Percentiles rank a stretch among this genome's conserved stretches.
These are phyloP conservation scores for Dryomyza anilis DNA, from an alignment of 2,888 invertebrate species.

Conservation along the genomic window DNA sequence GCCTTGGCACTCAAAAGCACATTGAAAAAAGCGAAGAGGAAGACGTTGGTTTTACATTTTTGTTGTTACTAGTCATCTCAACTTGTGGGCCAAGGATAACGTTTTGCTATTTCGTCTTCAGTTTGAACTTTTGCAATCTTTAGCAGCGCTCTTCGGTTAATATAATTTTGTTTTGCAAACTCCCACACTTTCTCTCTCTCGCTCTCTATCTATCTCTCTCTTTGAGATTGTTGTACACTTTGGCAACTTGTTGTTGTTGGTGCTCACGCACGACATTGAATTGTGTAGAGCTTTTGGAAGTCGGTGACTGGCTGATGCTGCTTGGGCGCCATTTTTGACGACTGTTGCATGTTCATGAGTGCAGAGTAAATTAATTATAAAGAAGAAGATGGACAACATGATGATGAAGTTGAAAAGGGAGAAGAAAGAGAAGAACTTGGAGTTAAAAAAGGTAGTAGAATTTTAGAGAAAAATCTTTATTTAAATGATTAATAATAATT, in stretches of 20 bases:
- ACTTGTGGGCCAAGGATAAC: conserved; percentile 19
- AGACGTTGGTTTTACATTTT: neutral
- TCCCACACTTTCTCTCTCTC: neutral
- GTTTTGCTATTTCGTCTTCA: neutral
- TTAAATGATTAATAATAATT: too few relatives aligned
- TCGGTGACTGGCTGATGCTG: too few relatives aligned
- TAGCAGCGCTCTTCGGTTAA: neutral
- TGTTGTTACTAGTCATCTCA: conserved; percentile 5
- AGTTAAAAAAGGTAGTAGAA: too few relatives aligned
- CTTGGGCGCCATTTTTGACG: too few relatives aligned
- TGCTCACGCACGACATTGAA: neutral
- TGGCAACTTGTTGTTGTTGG: neutral
- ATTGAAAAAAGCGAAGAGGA: neutral
- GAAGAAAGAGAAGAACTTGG: too few relatives aligned
- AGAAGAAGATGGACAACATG: too few relatives aligned
- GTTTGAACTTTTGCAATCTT: neutral
- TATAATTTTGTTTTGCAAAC: neutral
- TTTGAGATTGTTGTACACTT: neutral
- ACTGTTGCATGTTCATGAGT: too few relatives aligned
- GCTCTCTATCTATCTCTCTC: neutral
- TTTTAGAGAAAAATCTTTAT: too few relatives aligned
- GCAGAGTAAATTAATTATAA: too few relatives aligned
- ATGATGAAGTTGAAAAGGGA: too few relatives aligned
- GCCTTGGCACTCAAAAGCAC: conserved; percentile 37
- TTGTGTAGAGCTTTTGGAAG: too few relatives aligned